Evolutionary conservation across 2,797 vertebrate genomes (phyloP), one percentile per base, ranked within the genome.

Genomic region (Hafferia zeledoni): DNA sequence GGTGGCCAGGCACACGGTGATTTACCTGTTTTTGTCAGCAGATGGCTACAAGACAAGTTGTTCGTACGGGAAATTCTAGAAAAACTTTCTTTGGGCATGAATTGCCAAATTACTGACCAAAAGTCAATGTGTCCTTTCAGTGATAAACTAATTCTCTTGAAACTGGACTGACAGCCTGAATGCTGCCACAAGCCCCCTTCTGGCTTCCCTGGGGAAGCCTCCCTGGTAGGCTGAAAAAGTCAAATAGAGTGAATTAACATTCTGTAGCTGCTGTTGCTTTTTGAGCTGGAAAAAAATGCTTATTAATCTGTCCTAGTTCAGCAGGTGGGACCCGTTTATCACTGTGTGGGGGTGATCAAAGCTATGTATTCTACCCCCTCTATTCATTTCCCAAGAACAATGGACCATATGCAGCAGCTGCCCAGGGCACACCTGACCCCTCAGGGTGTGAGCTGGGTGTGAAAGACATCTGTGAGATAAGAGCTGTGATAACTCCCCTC

Each of bases 11-110:
- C 31, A 44, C 8, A 4, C 0, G 0, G 28, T 7, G 4, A 44
- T 47, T 92, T 80, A 83, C 69, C 59, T 88, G 20, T 0, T 63
- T 83, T 89, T 83, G 50, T 93, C 87, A 94, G 85, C 46, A 94
- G 55, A 56, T 75, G 72, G 61, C 46, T 65, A 67, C 25, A 80
- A 79, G 77, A 64, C 0, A 1, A 82, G 55, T 16, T 50, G 31
- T 65, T 19, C 25, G 18, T 1, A 0, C 4, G 13, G 44, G 15
- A 81, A 14, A 78, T 49, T 72, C 88, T 63, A 55, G 50, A 50
- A 67, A 25, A 25, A 11, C 31, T 30, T 89, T 28, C 23, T 82
- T 67, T 83, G 44, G 39, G 37, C 17, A 17, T 49, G 65, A 87
- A 61, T 49, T 2, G 2, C 25, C 47, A n/a, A 68, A 55, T 35